A percentile compares a stretch with the other conserved stretches of the same genome.
phyloP scores from a whole-genome alignment of 1,140 invertebrate species.

The Dreissena polymorpha region DNA sequence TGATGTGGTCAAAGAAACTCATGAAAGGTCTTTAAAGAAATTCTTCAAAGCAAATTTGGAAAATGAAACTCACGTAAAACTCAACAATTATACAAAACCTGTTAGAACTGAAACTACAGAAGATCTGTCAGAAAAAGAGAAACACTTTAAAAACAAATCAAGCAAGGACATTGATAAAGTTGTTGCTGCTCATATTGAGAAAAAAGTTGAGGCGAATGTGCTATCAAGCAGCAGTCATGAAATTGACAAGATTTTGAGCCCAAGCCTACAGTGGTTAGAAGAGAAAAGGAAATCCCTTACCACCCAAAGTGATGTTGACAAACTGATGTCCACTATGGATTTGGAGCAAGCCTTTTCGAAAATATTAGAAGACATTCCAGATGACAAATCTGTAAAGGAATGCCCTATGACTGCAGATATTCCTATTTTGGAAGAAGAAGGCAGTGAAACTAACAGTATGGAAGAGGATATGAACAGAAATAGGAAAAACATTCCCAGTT shows the following conservation, averaged over 20 bases:
- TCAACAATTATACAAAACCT: too few species aligned
- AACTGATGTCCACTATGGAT: conserved; percentile 58
- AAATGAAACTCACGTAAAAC: too few species aligned
- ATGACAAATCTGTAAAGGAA: conserved; percentile 17
- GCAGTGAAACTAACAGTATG: conserved; percentile 24
- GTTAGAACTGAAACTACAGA: too few species aligned
- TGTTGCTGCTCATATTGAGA: too few species aligned
- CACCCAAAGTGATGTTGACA: conserved; percentile 46
- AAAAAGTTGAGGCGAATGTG: background rate
- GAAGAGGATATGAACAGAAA: conserved; percentile 21
- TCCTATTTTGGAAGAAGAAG: conserved; percentile 32
- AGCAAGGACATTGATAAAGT: too few species aligned
- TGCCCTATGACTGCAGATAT: conserved; percentile 3
- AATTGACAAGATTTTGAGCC: conserved; percentile 26
- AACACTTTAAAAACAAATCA: too few species aligned
- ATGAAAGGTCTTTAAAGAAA: too few species aligned
- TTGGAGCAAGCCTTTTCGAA: conserved; percentile 65
- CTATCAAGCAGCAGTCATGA: background rate
- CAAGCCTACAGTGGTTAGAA: conserved; percentile 57
- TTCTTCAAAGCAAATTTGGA: too few species aligned
- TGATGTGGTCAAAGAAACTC: too few species aligned
- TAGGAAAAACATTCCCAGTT: background rate
- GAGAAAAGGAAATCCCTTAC: conserved; percentile 58
- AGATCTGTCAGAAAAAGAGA: too few species aligned
- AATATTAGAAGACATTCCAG: conserved; percentile 61